Conservation (phyloP, 64 coral and sea anemone species). For the Cladopsammia gracilis region DNA sequence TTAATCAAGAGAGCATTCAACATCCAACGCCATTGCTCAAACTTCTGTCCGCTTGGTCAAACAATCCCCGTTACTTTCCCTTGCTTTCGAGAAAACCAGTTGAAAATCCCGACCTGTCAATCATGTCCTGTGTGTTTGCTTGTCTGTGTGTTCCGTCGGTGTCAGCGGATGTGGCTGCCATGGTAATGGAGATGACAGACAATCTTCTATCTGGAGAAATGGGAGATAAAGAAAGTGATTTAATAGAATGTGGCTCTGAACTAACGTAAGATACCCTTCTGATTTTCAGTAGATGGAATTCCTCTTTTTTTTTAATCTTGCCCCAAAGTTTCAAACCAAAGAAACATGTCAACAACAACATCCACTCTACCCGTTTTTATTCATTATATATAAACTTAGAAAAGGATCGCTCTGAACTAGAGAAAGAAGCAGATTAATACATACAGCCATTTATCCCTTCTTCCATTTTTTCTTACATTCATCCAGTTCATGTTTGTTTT, state of each 20-base stretch:
- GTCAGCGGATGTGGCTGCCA: conserved; percentile 69
- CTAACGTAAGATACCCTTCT: neutral
- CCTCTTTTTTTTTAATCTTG: neutral
- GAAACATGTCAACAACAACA: too few relatives aligned
- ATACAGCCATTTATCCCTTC: too few relatives aligned
- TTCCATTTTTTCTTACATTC: too few relatives aligned
- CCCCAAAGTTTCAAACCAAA: neutral
- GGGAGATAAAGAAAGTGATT: conserved; percentile 10
- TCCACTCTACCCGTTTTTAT: too few relatives aligned
- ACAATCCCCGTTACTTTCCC: conserved; percentile 74
- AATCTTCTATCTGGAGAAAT: conserved; percentile 68
- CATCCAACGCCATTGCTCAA: conserved; percentile 88
- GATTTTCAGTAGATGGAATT: conserved; percentile 4
- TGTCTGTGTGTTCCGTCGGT: conserved; percentile 74
- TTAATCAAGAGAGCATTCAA: conserved; percentile 82
- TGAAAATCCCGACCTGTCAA: conserved; percentile 62
- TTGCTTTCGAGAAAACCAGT: conserved; percentile 65
- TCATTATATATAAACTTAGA: too few relatives aligned
- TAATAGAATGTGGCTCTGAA: conserved; percentile 41
- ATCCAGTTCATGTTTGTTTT: neutral
- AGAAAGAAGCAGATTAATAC: too few relatives aligned
- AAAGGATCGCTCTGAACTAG: too few relatives aligned
- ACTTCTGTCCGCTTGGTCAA: conserved; percentile 79
- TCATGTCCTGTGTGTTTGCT: conserved; percentile 80
- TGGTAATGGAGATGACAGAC: conserved; percentile 98